Conservation (phyloP, 2,113 vertebrate species). For the Phyllostomus discolor region DNA sequence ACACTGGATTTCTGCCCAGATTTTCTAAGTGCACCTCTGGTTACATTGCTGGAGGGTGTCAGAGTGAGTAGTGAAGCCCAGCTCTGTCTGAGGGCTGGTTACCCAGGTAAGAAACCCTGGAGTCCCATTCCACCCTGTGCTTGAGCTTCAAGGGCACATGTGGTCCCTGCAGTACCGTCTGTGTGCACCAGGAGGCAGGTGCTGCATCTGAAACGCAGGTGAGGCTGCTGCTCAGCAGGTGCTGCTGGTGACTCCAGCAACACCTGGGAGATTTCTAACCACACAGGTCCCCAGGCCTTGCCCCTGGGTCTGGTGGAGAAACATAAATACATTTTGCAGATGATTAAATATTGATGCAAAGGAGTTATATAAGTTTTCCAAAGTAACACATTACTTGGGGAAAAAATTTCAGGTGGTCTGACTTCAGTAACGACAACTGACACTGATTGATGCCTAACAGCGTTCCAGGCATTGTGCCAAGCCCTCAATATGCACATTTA, state of each 20-base stretch:
- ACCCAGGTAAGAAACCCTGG: background rate
- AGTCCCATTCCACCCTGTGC: background rate
- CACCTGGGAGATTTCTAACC: background rate
- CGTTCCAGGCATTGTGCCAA: background rate
- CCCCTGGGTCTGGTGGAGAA: background rate
- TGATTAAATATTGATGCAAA: background rate
- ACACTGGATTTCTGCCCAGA: background rate
- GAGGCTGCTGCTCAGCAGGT: accelerated
- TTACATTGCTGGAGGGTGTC: background rate
- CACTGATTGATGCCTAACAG: background rate
- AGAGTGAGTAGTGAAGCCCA: background rate
- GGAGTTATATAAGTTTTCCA: background rate
- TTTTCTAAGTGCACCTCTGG: background rate
- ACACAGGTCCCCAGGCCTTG: too few relatives aligned
- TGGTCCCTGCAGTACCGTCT: background rate
- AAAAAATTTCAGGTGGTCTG: background rate
- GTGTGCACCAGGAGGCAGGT: background rate
- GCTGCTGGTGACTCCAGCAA: background rate
- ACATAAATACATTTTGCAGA: background rate
- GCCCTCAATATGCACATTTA: background rate
- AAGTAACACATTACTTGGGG: background rate
- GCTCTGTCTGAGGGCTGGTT: background rate
- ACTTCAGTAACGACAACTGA: background rate
- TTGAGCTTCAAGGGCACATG: accelerated
- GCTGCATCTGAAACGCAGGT: background rate